Base-by-base conservation (phyloP, 1,140 invertebrate genomes). In the Andricus grossulariae region DNA sequence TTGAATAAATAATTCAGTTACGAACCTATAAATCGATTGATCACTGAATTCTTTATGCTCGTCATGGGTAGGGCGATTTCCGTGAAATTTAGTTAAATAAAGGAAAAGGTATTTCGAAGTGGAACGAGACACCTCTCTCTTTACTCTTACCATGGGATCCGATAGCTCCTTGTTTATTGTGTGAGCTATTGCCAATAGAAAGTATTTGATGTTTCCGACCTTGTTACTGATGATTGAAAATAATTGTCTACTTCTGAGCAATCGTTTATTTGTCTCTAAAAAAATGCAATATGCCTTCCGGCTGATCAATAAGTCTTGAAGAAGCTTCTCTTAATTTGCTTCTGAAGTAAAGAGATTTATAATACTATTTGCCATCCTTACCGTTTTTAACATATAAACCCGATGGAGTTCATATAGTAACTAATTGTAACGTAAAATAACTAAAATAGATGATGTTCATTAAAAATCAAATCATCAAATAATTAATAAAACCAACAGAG, bases 241-340 rank as follows among this genome's bases (percentile, higher is more conserved):
- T 19, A 54, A 54, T 54, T 54, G 52, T 54, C n/a, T 54, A n/a
- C 52, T 54, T 54, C 52, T 54, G n/a, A 54, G 4, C 52, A 54
- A 54, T 54, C 52, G 52, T 11, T 18, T 54, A 54, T 60, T 79
- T 81, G 72, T 50, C 45, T 32, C 71, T 49, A 51, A 21, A 21
- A 50, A 19, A 72, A 72, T 50, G 49, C 32, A 45, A 72, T 21
- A 16, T 19, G n/a, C 45, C 19, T 72, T 72, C 71, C 50, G 19
- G 70, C 50, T 72, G 72, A n/a, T 3, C 55, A 51, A 75, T 75
- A 72, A 79, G 50, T 79, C 70, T 19, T 50, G 52, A 21, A 75
- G 72, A 74, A 32, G 25, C 25, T 32, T 32, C 25, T 55, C 18
- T 55, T 12, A 18, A 55, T 10, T 19, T 10, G 54, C 21, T 55